Conservation (phyloP, 2,888 invertebrate genomes). For the Andrena bicolor region DNA sequence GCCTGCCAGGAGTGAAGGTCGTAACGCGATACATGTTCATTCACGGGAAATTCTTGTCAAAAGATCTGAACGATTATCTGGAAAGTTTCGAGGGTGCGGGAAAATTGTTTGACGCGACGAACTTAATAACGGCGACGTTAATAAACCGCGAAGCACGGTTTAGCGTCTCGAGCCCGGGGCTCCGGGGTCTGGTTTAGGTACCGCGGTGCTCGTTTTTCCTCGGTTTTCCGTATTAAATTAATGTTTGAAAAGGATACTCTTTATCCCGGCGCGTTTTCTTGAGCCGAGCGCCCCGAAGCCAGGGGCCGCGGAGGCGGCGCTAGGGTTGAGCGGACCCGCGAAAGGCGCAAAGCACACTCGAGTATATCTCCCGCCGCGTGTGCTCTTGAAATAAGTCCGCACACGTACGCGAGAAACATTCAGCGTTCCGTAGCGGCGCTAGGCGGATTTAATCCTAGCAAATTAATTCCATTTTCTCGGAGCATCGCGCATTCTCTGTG, state of each 20-base stretch:
- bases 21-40: background rate
- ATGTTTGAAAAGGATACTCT: constrained; percentile 58
- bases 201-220: constrained; percentile 20
- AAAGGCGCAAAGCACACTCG: constrained; percentile 47
- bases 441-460: constrained; percentile 84
- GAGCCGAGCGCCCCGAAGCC: constrained; percentile 8
- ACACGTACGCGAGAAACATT: constrained; percentile 79
- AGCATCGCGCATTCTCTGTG: constrained; percentile 84
- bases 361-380: constrained; percentile 46
- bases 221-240: constrained; percentile 48
- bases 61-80: background rate
- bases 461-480: constrained; percentile 85
- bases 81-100: background rate
- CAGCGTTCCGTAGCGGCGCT: constrained; percentile 76
- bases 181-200: background rate
- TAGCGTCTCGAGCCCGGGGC: background rate
- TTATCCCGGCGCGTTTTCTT: constrained; percentile 43
- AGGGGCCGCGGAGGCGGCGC: background rate
- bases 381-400: constrained; percentile 73
- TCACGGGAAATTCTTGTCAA: no score
- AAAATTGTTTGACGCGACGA: background rate
- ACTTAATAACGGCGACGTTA: constrained; percentile 18
- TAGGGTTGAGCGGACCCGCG: constrained; percentile 1
- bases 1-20: background rate
- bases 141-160: constrained; percentile 42